A percentile compares a stretch with the other conserved stretches of the same genome.
These are phyloP conservation scores for Botia almorhae DNA, from an alignment of 2,797 vertebrate species.

Conservation along the genomic window DNA sequence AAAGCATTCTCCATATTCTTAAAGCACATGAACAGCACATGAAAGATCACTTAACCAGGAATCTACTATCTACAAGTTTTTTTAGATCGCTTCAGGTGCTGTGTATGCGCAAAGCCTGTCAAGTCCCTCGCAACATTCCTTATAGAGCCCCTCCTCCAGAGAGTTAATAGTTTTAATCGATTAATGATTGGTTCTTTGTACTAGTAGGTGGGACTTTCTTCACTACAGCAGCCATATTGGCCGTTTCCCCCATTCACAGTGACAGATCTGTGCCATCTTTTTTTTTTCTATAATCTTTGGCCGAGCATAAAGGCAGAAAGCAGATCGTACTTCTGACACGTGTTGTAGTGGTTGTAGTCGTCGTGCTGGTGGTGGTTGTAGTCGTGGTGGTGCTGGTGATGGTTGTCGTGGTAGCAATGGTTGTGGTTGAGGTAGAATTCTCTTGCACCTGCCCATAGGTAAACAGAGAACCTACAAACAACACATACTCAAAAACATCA, in stretches of 20 bases:
- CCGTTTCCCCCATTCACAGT: too few relatives aligned
- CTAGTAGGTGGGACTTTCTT: too few relatives aligned
- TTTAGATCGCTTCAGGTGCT: too few relatives aligned
- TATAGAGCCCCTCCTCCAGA: too few relatives aligned
- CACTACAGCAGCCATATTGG: too few relatives aligned
- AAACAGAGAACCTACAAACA: constrained; percentile 69
- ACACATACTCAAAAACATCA: constrained; percentile 9
- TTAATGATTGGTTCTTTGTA: too few relatives aligned
- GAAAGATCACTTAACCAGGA: constrained; percentile 5
- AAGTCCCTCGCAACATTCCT: too few relatives aligned
- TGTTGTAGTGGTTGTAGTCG: constrained; percentile 49
- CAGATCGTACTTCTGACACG: constrained; percentile 71
- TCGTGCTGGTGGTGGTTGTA: constrained; percentile 46
- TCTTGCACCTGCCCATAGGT: constrained; percentile 66
- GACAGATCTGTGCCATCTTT: too few relatives aligned
- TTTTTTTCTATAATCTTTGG: too few relatives aligned
- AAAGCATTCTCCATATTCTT: background rate
- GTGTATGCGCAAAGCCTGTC: too few relatives aligned
- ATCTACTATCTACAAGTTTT: too few relatives aligned
- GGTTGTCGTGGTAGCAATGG: constrained; percentile 41
- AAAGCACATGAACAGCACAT: constrained; percentile 20
- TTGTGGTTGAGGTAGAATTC: constrained; percentile 61
- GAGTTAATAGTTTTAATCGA: too few relatives aligned
- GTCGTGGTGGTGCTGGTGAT: constrained; percentile 40
- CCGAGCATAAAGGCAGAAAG: constrained; percentile 29